Percentiles rank a stretch among this genome's conserved stretches.
Conservation (phyloP, 1,140 invertebrate genomes). For the Drosophila lacteicornis region DNA sequence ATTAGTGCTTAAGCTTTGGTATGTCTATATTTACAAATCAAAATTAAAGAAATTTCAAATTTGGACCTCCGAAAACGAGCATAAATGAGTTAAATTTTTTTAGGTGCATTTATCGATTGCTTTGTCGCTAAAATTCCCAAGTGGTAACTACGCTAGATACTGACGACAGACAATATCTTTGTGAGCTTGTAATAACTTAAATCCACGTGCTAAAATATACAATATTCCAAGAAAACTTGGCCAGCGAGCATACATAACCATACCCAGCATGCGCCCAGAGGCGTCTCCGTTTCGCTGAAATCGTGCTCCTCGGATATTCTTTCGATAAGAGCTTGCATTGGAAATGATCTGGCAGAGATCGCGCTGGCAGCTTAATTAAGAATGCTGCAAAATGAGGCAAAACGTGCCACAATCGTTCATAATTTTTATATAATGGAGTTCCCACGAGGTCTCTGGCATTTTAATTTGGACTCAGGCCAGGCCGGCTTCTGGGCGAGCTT, state of each 20-base stretch:
- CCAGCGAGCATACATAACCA: neutral
- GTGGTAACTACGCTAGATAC: too few species aligned
- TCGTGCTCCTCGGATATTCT: slow-evolving; percentile 64
- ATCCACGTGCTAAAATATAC: too few species aligned
- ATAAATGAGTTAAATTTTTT: too few species aligned
- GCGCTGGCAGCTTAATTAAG: slow-evolving; percentile 67
- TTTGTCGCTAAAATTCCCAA: too few species aligned
- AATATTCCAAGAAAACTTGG: too few species aligned
- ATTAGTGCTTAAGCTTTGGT: too few species aligned
- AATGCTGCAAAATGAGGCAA: slow-evolving; percentile 53
- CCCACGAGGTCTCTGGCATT: slow-evolving; percentile 72
- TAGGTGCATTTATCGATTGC: too few species aligned
- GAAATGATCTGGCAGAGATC: slow-evolving; percentile 50
- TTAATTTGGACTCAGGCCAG: slow-evolving; percentile 34
- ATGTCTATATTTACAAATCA: neutral
- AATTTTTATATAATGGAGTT: slow-evolving; percentile 48
- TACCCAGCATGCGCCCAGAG: slow-evolving; percentile 18
- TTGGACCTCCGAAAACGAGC: too few species aligned
- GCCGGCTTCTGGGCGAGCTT: slow-evolving; percentile 21
- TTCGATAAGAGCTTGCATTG: slow-evolving; percentile 57
- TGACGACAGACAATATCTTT: too few species aligned
- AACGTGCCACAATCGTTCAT: slow-evolving; percentile 60
- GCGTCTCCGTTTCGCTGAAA: slow-evolving; percentile 6
- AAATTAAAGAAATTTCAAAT: neutral
- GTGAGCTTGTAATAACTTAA: too few species aligned